A percentile compares a stretch with the other conserved stretches of the same genome.
Evolutionary conservation across 2,888 invertebrate genomes (phyloP).

Genomic region (Adelognathus sp.): DNA sequence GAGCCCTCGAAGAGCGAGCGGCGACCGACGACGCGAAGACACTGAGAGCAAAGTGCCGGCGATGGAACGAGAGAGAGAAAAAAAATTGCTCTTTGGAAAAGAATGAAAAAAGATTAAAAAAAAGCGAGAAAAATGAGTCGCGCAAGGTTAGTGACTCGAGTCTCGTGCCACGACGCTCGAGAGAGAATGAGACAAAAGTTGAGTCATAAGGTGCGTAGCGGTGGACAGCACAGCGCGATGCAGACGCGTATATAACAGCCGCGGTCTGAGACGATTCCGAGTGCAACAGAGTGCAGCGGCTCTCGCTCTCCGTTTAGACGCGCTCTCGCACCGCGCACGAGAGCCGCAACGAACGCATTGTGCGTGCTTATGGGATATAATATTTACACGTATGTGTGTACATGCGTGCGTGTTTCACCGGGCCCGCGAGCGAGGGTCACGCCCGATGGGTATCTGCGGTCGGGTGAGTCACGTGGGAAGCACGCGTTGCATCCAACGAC

Average conservation of each 20-base stretch:
- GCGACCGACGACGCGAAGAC: constrained; percentile 2
- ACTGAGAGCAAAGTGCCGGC: constrained; percentile 40
- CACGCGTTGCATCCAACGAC: constrained; percentile 63
- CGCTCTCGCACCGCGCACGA: background rate
- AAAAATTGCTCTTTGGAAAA: constrained; percentile 50
- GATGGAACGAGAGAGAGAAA: constrained; percentile 27
- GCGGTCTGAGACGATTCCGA: constrained; percentile 27
- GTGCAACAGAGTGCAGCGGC: constrained; percentile 45
- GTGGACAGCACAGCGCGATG: constrained; percentile 23
- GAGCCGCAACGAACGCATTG: constrained; percentile 63
- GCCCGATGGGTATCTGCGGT: constrained; percentile 73
- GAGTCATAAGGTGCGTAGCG: constrained; percentile 66
- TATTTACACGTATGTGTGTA: no score
- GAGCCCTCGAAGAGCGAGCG: background rate
- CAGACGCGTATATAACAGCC: constrained; percentile 15
- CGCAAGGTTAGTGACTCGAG: constrained; percentile 69
- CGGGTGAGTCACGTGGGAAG: constrained; percentile 76
- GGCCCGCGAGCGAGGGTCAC: constrained; percentile 58
- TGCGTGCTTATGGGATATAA: constrained; percentile 70
- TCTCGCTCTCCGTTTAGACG: constrained; percentile 6
- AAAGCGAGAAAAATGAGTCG: constrained; percentile 37
- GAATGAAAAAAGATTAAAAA: constrained; percentile 37
- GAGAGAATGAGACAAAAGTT: no score
- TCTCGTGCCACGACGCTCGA: constrained; percentile 27
- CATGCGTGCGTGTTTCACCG: constrained; percentile 47